A percentile compares a stretch with the other conserved stretches of the same genome.
These are phyloP conservation scores for Tribolium freemani DNA, from an alignment of 2,888 invertebrate genomes.

Conservation along the genomic window DNA sequence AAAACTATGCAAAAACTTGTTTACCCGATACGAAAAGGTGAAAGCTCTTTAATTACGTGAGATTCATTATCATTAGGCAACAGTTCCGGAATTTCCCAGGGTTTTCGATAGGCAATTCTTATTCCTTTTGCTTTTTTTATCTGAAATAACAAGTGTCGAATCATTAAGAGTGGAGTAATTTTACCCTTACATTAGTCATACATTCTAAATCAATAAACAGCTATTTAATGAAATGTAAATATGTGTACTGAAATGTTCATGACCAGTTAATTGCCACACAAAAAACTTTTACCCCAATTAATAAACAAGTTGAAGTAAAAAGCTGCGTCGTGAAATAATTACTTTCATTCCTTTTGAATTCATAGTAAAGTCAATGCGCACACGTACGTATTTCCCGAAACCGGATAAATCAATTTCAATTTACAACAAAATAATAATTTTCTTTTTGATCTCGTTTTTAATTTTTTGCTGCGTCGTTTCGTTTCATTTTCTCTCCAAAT, in stretches of 20 bases:
- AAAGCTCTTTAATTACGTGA: too few species aligned
- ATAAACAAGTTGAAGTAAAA: not conserved
- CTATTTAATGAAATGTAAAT: not conserved
- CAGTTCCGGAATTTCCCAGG: too few species aligned
- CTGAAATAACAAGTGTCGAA: too few species aligned
- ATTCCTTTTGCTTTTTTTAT: too few species aligned
- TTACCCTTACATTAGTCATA: not conserved
- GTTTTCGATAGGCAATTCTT: too few species aligned
- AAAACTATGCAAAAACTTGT: too few species aligned
- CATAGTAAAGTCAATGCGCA: not conserved
- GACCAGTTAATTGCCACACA: not conserved
- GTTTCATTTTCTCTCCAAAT: not conserved
- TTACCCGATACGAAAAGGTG: too few species aligned
- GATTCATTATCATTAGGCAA: too few species aligned
- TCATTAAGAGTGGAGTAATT: not conserved
- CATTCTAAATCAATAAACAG: not conserved
- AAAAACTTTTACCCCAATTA: too few species aligned
- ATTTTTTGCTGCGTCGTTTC: not conserved
- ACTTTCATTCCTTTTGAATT: not conserved
- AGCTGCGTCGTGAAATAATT: not conserved
- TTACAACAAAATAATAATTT: not conserved
- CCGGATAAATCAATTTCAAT: not conserved
- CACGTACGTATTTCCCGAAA: not conserved
- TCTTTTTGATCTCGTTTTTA: too few species aligned
- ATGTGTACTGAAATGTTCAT: not conserved